Base-by-base conservation (phyloP, 2,113 vertebrate genomes). In the Bufo gargarizans region DNA sequence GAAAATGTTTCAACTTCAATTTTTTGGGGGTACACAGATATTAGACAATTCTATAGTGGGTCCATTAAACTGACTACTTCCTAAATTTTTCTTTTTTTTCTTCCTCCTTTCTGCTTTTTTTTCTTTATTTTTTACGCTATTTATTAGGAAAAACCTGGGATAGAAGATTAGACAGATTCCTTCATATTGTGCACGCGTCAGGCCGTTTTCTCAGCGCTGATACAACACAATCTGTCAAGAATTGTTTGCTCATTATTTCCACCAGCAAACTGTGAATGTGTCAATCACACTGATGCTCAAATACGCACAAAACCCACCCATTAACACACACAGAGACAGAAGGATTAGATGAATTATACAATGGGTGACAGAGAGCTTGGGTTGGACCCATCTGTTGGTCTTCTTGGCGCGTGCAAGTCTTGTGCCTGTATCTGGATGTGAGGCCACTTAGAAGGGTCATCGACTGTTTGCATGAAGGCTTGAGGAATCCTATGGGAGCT, bases 331-430 rank as follows among this genome's bases (percentile, higher is more conserved):
- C 74, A 50, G 16, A 76, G 53, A 59, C 78, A 80, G 53, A 5
- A 33, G 53, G 77, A 79, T 79, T 79, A 72, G 53, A 78, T 78
- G 43, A 79, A 79, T 45, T 33, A 79, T 53, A 79, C 55, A 79
- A 58, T 12, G 53, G 77, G n/a, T 56, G 77, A 79, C 77, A 79
- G 16, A 14, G 77, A 55, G 77, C 77, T 58, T 12, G 22, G 56
- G 2, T 45, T 59, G 74, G 74, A 17, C 22, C 77, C 78, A 80
- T 58, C 78, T 59, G 78, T 16, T 61, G 78, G 22, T 80, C 55
- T 72, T 43, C 77, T 56, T 3, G 56, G 55, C 78, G 78, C 78
- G 78, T 80, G 78, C 78, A 17, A 45, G 78, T 2, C 78, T 59
- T 59, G 78, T 61, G 78, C 56, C 22, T 9, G 22, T 8, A 77